phyloP scores from a whole-genome alignment of 2,888 invertebrate genomes.

The Apamea sordens region DNA sequence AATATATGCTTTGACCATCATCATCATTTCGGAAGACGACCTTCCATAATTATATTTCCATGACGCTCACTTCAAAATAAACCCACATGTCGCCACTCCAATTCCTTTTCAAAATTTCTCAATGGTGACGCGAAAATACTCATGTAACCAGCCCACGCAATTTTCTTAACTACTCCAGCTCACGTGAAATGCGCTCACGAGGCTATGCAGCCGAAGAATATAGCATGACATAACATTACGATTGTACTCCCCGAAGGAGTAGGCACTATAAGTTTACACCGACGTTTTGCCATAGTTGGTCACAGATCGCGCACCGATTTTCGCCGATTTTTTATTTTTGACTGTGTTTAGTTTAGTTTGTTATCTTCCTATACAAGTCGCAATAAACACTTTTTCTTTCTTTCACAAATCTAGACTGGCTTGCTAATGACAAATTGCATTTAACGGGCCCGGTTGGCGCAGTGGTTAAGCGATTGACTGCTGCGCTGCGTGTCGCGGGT shows the following conservation, averaged over 20 bases:
- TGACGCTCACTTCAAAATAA: background rate
- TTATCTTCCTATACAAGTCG: too few species aligned
- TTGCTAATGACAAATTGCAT: background rate
- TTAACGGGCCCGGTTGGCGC: too few species aligned
- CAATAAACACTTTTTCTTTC: too few species aligned
- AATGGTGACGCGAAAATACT: background rate
- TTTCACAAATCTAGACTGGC: background rate
- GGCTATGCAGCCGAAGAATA: background rate
- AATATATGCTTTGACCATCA: too few species aligned
- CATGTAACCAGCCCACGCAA: background rate
- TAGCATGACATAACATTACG: background rate
- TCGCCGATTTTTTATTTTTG: too few species aligned
- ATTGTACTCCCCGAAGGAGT: background rate
- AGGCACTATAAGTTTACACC: background rate
- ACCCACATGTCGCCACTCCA: background rate
- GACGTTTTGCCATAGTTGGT: background rate
- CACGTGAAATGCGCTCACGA: constrained; percentile 1
- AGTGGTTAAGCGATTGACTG: too few species aligned
- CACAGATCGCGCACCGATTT: background rate
- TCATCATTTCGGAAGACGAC: background rate
- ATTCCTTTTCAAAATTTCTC: background rate
- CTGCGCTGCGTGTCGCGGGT: too few species aligned
- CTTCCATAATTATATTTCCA: background rate
- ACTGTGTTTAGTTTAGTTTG: too few species aligned
- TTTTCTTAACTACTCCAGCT: background rate